Base-by-base conservation (phyloP, 2,888 invertebrate genomes). In the Psylliodes chrysocephalus region DNA sequence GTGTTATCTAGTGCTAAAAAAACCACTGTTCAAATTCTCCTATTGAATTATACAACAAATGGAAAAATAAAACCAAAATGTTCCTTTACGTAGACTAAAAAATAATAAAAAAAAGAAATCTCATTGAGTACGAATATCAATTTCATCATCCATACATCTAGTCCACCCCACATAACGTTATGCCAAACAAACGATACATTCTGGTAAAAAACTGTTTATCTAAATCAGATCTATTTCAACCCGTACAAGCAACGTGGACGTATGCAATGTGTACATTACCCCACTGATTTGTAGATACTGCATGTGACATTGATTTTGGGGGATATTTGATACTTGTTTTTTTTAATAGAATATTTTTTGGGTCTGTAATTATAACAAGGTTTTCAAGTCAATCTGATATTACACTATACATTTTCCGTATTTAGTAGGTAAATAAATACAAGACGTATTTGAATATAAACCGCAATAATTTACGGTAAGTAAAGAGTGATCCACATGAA, bases 211-310 rank as follows among this genome's bases (percentile, higher is more conserved):
- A 25, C 12, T 46, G 54, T 44, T 59, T 62, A 65, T 65, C 65
- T 62, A 57, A 61, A 65, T 62, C 65, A 65, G 40, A 65, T 62
- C 65, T 56, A 14, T 61, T 62, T 55, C 59, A 61, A 28, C 28
- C 44, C 42, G 14, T 40, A 57, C 47, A 47, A 53, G 42, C 40
- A 19, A 49, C 46, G 49, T 56, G 28, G 12, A 42, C 18, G 42
- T 42, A 38, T 38, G 12, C n/a, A n/a, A n/a, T n/a, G n/a, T 33
- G 3, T 33, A 33, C 33, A 8, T 8, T 10, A 12, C 12, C n/a
- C 5, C 38, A 14, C 38, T 38, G 38, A 38, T 38, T 1, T 14
- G 15, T 10, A 38, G 38, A 38, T 42, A 42, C 18, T 42, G 17
- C 1, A 42, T 42, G 42, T 17, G 17, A 18, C 42, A 42, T 40